Evolutionary conservation across 2,113 vertebrate species (phyloP).

Genomic region (Aix galericulata): DNA sequence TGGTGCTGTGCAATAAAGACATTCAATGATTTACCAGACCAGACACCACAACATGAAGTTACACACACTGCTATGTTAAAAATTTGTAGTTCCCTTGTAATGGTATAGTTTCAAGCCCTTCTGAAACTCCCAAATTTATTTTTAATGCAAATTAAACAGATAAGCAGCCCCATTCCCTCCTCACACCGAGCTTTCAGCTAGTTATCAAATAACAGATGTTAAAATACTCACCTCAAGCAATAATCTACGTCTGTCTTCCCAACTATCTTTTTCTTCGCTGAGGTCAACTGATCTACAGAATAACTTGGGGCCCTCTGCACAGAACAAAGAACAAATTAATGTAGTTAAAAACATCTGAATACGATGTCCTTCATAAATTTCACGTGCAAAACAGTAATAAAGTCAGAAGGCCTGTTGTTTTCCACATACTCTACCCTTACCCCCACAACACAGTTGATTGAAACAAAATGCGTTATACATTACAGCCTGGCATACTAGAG

Average conservation of each 20-base stretch:
- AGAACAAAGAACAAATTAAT: neutral
- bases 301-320: constrained; percentile 78
- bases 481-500: neutral
- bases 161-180: accelerated
- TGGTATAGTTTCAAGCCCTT: neutral
- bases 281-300: constrained; percentile 81
- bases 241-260: constrained; percentile 81
- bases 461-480: neutral
- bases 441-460: neutral
- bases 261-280: constrained; percentile 79
- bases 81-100: neutral
- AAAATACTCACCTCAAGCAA: constrained; percentile 74
- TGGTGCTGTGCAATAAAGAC: neutral
- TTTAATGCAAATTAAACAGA: neutral
- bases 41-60: neutral
- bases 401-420: neutral
- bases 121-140: neutral
- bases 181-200: neutral
- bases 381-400: neutral
- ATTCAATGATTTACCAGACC: neutral
- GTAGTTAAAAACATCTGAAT: neutral
- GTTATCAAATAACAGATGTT: neutral
- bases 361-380: neutral
- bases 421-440: neutral
- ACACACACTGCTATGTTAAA: neutral